A percentile compares a stretch with the other conserved stretches of the same genome.
These are phyloP conservation scores for Macroglossus sobrinus DNA, from an alignment of 2,113 vertebrate genomes.

Conservation along the genomic window DNA sequence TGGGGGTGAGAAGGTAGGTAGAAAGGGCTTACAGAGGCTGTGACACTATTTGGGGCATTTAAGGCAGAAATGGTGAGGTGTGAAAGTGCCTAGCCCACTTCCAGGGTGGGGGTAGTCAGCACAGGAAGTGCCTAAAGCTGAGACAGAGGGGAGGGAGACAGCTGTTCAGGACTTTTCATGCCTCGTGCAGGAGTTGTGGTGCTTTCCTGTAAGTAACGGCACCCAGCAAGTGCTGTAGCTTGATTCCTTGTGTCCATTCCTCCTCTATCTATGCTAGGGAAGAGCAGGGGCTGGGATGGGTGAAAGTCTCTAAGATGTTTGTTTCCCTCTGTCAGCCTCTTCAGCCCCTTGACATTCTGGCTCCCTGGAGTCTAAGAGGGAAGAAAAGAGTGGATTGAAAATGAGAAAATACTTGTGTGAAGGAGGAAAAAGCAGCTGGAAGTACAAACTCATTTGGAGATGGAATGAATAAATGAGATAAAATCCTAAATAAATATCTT, in stretches of 20 bases:
- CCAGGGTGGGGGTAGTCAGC: not conserved
- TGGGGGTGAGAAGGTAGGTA: not conserved
- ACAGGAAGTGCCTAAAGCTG: not conserved
- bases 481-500: constrained; percentile 53
- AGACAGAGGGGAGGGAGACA: rapidly evolving
- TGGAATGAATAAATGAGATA: constrained; percentile 23
- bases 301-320: not conserved
- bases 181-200: not conserved
- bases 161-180: too few species aligned
- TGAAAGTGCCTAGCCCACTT: not conserved
- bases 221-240: not conserved
- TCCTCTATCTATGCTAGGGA: not conserved
- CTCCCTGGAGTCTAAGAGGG: not conserved
- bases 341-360: not conserved
- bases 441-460: not conserved
- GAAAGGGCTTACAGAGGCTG: not conserved
- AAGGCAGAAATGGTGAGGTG: not conserved
- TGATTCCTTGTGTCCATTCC: not conserved
- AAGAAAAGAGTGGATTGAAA: not conserved
- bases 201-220: not conserved
- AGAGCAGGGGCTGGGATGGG: not conserved
- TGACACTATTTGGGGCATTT: not conserved
- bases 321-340: not conserved
- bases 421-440: not conserved
- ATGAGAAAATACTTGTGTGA: not conserved